A percentile compares a stretch with the other conserved stretches of the same genome.
Conservation (phyloP, 2,888 invertebrate species). For the Ochropleura plecta region DNA sequence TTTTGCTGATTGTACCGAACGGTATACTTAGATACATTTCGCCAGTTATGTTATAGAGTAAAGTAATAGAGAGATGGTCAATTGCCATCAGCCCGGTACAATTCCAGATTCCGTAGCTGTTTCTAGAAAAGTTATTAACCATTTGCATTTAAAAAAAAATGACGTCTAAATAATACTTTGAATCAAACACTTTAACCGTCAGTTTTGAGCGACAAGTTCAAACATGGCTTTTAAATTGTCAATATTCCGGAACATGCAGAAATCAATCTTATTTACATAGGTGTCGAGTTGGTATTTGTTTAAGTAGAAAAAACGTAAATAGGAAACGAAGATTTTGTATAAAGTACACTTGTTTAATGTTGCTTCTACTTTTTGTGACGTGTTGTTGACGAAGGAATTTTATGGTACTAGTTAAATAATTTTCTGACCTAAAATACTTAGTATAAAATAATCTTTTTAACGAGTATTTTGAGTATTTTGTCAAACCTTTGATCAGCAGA, state of each 20-base stretch:
- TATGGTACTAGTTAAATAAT: not conserved
- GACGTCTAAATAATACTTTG: no score
- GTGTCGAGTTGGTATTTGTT: not conserved
- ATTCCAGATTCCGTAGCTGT: not conserved
- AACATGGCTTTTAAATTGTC: not conserved
- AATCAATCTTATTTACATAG: not conserved
- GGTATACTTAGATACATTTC: not conserved
- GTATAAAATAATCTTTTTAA: no score
- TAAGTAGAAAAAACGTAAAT: not conserved
- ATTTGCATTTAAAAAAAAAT: no score
- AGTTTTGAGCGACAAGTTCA: not conserved
- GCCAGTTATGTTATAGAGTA: not conserved
- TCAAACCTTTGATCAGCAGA: no score
- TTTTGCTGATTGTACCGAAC: no score
- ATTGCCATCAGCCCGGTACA: not conserved
- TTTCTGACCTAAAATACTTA: no score
- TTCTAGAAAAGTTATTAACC: not conserved
- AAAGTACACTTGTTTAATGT: not conserved
- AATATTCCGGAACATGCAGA: not conserved
- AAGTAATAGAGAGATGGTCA: not conserved
- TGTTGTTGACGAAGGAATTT: not conserved
- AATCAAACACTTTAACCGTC: no score
- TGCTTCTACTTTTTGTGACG: conserved; percentile 5
- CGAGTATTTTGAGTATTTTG: no score
- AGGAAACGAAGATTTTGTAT: not conserved